Evolutionary conservation across 92 coral and sea anemone species (phyloP), one percentile per base, ranked within the genome.

Genomic region (Bergia puertoricense): DNA sequence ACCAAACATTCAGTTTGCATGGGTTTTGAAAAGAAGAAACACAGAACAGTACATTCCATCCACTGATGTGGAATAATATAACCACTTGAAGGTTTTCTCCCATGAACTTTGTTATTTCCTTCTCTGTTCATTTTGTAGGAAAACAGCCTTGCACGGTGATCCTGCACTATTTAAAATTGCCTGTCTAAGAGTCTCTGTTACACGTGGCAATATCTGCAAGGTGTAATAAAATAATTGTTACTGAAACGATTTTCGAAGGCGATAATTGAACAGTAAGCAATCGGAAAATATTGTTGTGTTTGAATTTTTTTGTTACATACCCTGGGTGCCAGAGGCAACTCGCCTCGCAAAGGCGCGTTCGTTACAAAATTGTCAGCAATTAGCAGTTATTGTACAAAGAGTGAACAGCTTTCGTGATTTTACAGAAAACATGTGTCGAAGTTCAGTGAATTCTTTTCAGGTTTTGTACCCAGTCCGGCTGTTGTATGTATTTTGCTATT

Each of bases 121-220:
- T 43, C 46, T 43, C 46, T 43, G 46, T 5, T 43, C 46, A 43
- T 5, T 43, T 43, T 43, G 46, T 43, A 5, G 46, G 46, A 43
- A 43, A 2, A 43, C 46, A 43, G 46, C 46, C 2, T 43, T 43
- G 46, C 46, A 43, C 46, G 46, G 46, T 43, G 2, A 43, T 43
- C 46, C 46, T 43, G 5, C 46, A 43, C 46, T 43, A 43, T 2
- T 43, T 43, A 43, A 43, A 43, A 43, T 43, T 5, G 46, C 46
- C 46, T 43, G 46, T 43, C 46, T 81, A 81, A 38, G 54, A 8
- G 74, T 65, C 75, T 81, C 85, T 62, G 85, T 81, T 81, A 43
- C 40, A 81, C 23, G 85, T 81, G 85, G 85, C 85, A 57, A 59
- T 62, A 62, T 65, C 85, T 81, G 75, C 85, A 62, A 81, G 74